phyloP scores from a whole-genome alignment of 2,113 vertebrate genomes.

The Damaliscus lunatus region DNA sequence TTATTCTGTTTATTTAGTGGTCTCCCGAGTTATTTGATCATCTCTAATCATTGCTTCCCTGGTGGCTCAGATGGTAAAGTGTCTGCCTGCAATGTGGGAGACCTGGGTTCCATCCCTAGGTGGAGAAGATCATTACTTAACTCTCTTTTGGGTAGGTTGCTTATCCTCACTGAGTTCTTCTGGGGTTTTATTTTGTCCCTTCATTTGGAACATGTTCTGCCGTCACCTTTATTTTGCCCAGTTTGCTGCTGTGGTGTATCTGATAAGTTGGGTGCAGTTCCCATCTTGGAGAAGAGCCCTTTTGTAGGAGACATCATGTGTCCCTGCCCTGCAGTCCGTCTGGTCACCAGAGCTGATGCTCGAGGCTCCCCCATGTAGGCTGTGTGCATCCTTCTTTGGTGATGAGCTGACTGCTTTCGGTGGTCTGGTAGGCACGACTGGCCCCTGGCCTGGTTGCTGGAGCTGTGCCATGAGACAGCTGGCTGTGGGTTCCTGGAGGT shows the following conservation, averaged over 20 bases:
- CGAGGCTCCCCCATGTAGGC: background rate
- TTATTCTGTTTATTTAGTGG: background rate
- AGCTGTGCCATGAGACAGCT: background rate
- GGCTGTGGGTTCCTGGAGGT: background rate
- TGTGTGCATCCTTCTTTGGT: background rate
- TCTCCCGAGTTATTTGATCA: background rate
- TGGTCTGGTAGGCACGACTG: background rate
- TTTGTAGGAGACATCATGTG: background rate
- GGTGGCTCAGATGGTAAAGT: background rate
- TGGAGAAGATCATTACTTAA: background rate
- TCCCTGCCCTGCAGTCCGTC: background rate
- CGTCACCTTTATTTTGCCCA: background rate
- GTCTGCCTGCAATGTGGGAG: background rate
- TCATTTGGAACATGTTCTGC: background rate
- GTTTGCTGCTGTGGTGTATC: background rate
- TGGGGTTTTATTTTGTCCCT: background rate
- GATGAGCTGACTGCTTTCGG: background rate
- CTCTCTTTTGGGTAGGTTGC: background rate
- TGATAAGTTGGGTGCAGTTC: background rate
- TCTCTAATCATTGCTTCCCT: background rate
- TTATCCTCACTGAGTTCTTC: background rate
- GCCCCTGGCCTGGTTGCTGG: background rate
- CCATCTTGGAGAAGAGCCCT: background rate
- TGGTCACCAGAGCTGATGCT: background rate
- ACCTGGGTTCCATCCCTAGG: background rate